Evolutionary conservation across 1,140 invertebrate genomes (phyloP).

Genomic region (Apis laboriosa): DNA sequence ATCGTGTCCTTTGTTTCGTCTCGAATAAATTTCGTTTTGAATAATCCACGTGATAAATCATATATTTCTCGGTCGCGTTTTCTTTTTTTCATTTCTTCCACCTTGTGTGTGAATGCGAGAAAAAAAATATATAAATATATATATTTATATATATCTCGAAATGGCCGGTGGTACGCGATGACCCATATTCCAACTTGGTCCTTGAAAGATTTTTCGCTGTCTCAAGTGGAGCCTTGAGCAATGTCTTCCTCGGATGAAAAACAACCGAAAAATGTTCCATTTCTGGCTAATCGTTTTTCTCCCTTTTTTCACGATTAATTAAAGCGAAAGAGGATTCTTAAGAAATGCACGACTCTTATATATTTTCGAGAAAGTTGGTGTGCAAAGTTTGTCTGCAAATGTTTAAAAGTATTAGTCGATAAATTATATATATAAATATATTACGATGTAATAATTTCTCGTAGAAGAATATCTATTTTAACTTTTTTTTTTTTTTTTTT

Average conservation of each 20-base stretch:
- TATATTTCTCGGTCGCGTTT: slow-evolving; percentile 44
- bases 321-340: no score
- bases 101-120: background rate
- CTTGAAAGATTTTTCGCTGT: slow-evolving; percentile 50
- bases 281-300: background rate
- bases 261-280: background rate
- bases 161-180: slow-evolving; percentile 14
- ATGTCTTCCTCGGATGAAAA: background rate
- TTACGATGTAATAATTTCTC: no score
- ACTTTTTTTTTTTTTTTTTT: no score
- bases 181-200: slow-evolving; percentile 38
- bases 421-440: no score
- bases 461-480: no score
- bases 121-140: background rate
- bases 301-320: background rate
- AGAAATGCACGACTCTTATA: no score
- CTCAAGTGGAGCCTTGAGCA: background rate
- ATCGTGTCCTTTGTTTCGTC: background rate
- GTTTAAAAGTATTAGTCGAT: no score
- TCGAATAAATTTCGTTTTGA: background rate
- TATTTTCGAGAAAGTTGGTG: no score
- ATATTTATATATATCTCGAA: background rate
- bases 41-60: no score
- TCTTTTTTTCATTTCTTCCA: background rate
- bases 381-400: no score